Conservation (phyloP, 2,888 invertebrate genomes). For the Ochlodes sylvanus region DNA sequence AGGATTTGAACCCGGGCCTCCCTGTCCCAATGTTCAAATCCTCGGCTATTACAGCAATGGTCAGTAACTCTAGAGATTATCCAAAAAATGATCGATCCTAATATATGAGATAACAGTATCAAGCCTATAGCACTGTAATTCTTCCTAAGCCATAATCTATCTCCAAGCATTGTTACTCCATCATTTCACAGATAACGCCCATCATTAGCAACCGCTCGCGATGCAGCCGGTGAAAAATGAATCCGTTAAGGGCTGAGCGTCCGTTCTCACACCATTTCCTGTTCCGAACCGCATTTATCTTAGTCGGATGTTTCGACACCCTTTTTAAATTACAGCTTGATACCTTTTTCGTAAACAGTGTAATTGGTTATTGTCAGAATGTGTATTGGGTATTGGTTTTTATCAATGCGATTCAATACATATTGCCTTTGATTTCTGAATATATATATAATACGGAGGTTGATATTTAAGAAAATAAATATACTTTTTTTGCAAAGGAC, state of each 20-base stretch:
- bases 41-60: too few relatives aligned
- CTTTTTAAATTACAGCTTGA: conserved; percentile 66
- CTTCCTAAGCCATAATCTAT: conserved; percentile 10
- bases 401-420: neutral
- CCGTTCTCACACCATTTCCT: conserved; percentile 74
- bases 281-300: conserved; percentile 74
- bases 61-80: too few relatives aligned
- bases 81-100: too few relatives aligned
- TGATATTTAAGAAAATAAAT: too few relatives aligned
- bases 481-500: too few relatives aligned
- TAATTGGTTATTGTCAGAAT: conserved; percentile 35
- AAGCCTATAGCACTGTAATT: neutral
- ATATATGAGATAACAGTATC: too few relatives aligned
- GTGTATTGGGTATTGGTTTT: neutral
- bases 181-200: conserved; percentile 50
- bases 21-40: too few relatives aligned
- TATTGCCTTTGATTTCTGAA: too few relatives aligned
- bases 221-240: conserved; percentile 71
- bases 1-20: too few relatives aligned
- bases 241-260: conserved; percentile 68
- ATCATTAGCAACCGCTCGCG: conserved; percentile 49
- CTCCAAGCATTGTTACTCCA: conserved; percentile 40
- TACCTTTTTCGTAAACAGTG: conserved; percentile 42
- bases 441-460: too few relatives aligned
- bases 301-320: conserved; percentile 75